Evolutionary conservation across 2,888 invertebrate genomes (phyloP), one percentile per base, ranked within the genome.

Genomic region (Trileptium ribeirensis): DNA sequence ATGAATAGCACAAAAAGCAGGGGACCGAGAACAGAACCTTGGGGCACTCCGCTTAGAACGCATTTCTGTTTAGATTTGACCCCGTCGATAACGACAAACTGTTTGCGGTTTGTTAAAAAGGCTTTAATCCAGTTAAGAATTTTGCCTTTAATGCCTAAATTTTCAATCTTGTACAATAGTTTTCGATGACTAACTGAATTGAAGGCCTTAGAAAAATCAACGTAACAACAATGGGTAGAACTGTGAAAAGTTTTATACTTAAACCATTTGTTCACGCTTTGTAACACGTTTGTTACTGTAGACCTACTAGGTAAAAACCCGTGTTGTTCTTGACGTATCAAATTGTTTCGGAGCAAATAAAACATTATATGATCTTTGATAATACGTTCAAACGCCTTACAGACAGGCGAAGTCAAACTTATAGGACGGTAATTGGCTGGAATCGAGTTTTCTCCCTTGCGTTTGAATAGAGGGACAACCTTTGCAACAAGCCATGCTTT

Each of bases 21-120:
- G 8, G 78, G 78, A 51, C 78, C 78, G 3, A 77, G 33, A n/a
- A 77, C 78, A 15, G 78, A 77, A 36, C 78, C 78, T 77, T 77
- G 78, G 8, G 78, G 78, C 33, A 77, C 78, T 77, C 78, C 78
- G 29, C 78, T 77, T 77, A 29, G 15, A 31, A 77, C 78, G 15
- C 8, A 29, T 19, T 29, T 3, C 15, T 3, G 8, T 67, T 31
- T 8, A 77, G 78, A 77, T 39, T 29, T 39, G 29, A 8, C 8
- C 24, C 29, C 40, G n/a, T 39, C n/a, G 40, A 51, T 24, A 8
- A 8, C 38, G 8, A 77, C 78, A 15, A 19, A 29, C 24, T 36
- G 67, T 3, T 3, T 3, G 29, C 78, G 33, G 29, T 77, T 77
- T 29, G 37, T 15, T 29, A 77, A 77, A 77, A 77, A 77, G 33